Conservation (phyloP, 53 echinoderm and acorn worm genomes). For the Mesocentrotus franciscanus region DNA sequence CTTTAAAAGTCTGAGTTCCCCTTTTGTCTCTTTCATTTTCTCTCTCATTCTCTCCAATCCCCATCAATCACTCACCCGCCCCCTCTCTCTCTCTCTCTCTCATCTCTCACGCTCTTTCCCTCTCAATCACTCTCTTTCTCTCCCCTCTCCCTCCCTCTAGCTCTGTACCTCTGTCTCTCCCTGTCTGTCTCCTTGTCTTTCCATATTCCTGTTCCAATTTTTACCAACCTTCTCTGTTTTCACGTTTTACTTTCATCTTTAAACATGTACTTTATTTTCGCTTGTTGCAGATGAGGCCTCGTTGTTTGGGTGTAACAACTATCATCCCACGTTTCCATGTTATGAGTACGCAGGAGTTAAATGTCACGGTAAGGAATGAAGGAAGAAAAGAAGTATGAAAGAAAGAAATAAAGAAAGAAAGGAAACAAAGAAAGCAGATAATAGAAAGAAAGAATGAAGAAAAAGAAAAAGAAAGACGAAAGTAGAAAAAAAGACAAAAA, state of each 20-base stretch:
- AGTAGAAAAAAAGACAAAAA: no score
- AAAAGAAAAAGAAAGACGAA: background rate
- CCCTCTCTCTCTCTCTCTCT: background rate
- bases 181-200: background rate
- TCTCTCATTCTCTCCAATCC: no score
- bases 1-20: no score
- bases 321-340: slow-evolving; percentile 64
- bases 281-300: slow-evolving; percentile 64
- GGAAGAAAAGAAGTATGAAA: no score
- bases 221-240: no score
- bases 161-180: background rate
- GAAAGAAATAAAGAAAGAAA: no score
- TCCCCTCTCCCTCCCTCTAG: no score
- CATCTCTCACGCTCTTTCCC: no score
- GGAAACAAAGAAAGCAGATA: no score
- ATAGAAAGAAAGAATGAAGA: background rate
- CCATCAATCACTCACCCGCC: no score
- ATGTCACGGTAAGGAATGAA: slow-evolving; percentile 74
- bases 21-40: no score
- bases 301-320: slow-evolving; percentile 65
- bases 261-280: background rate
- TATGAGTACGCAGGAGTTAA: slow-evolving; percentile 65
- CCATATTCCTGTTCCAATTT: no score
- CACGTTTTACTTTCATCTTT: background rate
- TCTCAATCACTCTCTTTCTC: background rate